Percentiles rank a stretch among this genome's conserved stretches.
Conservation (phyloP, 2,888 invertebrate species). For the Malthinus flaveolus region DNA sequence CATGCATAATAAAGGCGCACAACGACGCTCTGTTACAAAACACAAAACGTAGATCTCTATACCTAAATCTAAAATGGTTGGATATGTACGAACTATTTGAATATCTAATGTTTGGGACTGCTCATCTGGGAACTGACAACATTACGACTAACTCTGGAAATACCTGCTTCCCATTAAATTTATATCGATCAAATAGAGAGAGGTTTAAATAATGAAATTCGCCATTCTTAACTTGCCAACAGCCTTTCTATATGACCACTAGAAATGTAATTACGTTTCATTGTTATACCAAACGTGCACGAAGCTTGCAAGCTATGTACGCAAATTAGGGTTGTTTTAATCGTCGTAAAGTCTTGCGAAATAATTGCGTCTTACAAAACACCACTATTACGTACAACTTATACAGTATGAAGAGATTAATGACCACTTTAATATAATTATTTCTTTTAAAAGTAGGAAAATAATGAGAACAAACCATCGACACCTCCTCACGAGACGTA, state of each 20-base stretch:
- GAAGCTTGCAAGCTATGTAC: constrained; percentile 7
- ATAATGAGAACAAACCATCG: too few relatives aligned
- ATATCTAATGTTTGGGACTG: constrained; percentile 14
- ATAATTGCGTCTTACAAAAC: constrained; percentile 16
- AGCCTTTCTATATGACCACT: neutral
- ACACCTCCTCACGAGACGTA: too few relatives aligned
- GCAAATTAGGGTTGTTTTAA: constrained; percentile 15
- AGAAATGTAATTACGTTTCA: neutral
- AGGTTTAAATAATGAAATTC: neutral
- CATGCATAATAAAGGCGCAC: constrained; percentile 26
- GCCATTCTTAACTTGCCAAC: neutral
- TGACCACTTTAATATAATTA: too few relatives aligned
- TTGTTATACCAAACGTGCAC: neutral
- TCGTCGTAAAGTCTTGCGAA: constrained; percentile 16
- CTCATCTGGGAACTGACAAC: constrained; percentile 11
- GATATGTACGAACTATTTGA: constrained; percentile 13
- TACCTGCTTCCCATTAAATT: constrained; percentile 12
- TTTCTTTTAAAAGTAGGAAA: too few relatives aligned
- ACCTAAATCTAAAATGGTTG: constrained; percentile 10
- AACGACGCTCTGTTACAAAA: constrained; percentile 14
- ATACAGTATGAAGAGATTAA: too few relatives aligned
- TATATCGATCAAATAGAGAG: constrained; percentile 5
- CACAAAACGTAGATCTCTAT: constrained; percentile 19
- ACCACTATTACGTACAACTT: neutral
- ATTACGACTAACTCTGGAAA: constrained; percentile 3